phyloP scores from a whole-genome alignment of 1,140 invertebrate genomes.

The Myzus persicae region DNA sequence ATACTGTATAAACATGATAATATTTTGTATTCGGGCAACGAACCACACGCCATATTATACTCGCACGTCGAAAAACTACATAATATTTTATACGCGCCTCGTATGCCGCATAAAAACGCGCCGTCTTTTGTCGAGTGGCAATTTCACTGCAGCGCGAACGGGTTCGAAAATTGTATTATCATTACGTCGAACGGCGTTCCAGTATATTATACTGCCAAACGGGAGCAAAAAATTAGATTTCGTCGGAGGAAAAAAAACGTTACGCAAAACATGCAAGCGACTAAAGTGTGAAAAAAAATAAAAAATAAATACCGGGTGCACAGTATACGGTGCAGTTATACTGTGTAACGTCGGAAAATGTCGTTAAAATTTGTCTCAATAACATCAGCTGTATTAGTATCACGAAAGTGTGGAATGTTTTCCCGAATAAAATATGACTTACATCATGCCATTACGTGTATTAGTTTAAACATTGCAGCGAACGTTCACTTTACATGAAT shows the following conservation, averaged over 20 bases:
- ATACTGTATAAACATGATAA: background rate
- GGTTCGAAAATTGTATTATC: slow-evolving; percentile 16
- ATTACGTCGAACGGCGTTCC: background rate
- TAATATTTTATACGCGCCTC: background rate
- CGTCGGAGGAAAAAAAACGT: background rate
- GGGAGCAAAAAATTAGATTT: slow-evolving; percentile 11
- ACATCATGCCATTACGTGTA: background rate
- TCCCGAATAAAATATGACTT: background rate
- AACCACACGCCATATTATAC: background rate
- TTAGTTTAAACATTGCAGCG: background rate
- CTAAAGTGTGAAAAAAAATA: background rate
- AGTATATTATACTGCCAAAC: background rate
- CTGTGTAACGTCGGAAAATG: background rate
- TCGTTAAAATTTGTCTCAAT: background rate
- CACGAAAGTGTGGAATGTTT: background rate
- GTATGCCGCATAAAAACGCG: background rate
- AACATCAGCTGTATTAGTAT: background rate
- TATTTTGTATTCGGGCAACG: background rate
- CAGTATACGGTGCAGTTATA: background rate
- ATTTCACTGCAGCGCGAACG: background rate
- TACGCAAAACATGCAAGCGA: background rate
- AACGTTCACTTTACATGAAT: too few relatives aligned
- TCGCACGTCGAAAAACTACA: background rate
- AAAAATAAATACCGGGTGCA: background rate
- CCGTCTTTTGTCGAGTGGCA: background rate